phyloP scores from a whole-genome alignment of 2,797 vertebrate genomes.

The Periophthalmus magnuspinnatus region DNA sequence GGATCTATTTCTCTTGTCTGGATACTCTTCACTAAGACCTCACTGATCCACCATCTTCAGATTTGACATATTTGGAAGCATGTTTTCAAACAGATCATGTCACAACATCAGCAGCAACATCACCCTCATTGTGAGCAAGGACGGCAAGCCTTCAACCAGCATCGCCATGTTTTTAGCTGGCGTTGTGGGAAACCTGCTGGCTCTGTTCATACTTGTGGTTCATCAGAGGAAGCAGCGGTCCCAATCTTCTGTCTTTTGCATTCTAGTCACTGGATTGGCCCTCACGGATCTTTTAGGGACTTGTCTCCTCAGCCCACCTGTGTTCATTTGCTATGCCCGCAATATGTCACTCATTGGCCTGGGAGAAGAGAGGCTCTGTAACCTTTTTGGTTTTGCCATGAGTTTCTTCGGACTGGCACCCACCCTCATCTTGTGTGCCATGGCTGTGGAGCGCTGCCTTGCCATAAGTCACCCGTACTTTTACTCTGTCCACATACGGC shows the following conservation, averaged over 20 bases:
- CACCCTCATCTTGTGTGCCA: conserved; percentile 85
- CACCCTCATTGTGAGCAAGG: conserved; percentile 31
- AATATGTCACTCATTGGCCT: conserved; percentile 75
- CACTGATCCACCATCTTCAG: conserved; percentile 13
- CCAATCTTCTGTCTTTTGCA: conserved; percentile 84
- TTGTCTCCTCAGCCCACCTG: conserved; percentile 85
- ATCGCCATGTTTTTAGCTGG: conserved; percentile 85
- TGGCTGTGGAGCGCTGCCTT: conserved; percentile 90
- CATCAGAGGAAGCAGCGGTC: conserved; percentile 78
- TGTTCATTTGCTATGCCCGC: conserved; percentile 84
- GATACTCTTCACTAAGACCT: neutral
- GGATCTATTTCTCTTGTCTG: conserved; percentile 3
- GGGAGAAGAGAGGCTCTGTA: conserved; percentile 67
- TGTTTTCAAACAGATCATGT: conserved; percentile 55
- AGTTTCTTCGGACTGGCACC: conserved; percentile 88
- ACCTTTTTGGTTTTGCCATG: conserved; percentile 85
- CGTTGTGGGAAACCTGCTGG: conserved; percentile 84
- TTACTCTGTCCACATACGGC: conserved; percentile 80
- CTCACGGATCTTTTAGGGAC: conserved; percentile 89
- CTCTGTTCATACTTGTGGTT: conserved; percentile 83
- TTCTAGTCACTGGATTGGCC: conserved; percentile 88
- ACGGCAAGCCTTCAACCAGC: conserved; percentile 73
- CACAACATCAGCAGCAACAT: conserved; percentile 48
- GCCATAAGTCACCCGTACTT: conserved; percentile 89
- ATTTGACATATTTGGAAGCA: conserved; percentile 39